Percentiles rank a stretch among this genome's conserved stretches.
Evolutionary conservation across 2,797 vertebrate species (phyloP).

Genomic region (Podarcis lilfordi): DNA sequence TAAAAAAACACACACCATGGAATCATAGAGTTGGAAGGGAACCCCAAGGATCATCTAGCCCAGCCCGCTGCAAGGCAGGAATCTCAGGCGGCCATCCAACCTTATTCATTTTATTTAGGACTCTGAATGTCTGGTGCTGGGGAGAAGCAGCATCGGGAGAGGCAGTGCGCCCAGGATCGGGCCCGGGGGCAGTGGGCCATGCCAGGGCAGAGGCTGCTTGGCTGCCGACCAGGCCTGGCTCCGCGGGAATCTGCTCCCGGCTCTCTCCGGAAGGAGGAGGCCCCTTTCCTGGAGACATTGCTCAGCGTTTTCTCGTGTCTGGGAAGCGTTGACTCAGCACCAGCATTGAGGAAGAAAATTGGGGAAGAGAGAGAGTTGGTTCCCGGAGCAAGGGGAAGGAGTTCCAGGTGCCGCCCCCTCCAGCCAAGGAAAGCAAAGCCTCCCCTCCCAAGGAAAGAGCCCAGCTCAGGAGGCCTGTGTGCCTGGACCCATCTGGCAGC

Average conservation of each 20-base stretch:
- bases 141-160: too few relatives aligned
- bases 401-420: neutral
- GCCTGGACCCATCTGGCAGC: too few relatives aligned
- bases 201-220: neutral
- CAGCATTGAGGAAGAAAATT: neutral
- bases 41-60: too few relatives aligned
- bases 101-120: too few relatives aligned
- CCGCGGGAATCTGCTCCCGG: neutral
- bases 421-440: too few relatives aligned
- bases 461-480: neutral
- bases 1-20: too few relatives aligned
- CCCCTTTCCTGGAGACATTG: neutral
- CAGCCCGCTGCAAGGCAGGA: too few relatives aligned
- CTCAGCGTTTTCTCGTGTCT: neutral
- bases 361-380: neutral
- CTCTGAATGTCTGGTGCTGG: too few relatives aligned
- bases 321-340: slow-evolving; percentile 2
- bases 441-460: neutral
- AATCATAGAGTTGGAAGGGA: too few relatives aligned
- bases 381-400: neutral
- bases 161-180: neutral
- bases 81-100: too few relatives aligned
- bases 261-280: neutral
- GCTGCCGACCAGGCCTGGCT: neutral
- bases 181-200: too few relatives aligned